phyloP scores from a whole-genome alignment of 2,113 vertebrate species.

The Nycticorax nycticorax region DNA sequence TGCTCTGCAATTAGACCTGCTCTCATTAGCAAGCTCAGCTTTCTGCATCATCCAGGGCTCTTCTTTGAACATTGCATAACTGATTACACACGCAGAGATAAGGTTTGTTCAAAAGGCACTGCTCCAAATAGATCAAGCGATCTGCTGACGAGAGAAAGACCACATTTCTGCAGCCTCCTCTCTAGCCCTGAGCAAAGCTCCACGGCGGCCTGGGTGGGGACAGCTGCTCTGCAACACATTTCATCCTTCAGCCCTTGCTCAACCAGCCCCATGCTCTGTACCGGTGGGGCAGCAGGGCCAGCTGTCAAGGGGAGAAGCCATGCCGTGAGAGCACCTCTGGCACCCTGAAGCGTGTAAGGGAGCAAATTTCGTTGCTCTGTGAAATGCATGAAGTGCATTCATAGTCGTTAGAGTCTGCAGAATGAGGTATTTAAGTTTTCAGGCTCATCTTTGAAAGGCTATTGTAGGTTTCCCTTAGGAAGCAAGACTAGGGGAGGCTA shows the following conservation, averaged over 20 bases:
- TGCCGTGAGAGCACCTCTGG: not conserved
- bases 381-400: not conserved
- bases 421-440: not conserved
- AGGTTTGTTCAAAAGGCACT: not conserved
- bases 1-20: not conserved
- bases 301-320: not conserved
- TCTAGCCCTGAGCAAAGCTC: not conserved
- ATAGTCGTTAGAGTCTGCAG: not conserved
- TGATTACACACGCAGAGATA: not conserved
- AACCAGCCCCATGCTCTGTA: accelerated
- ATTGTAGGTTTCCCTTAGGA: not conserved
- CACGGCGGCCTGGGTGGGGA: not conserved
- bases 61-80: not conserved
- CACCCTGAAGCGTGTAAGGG: not conserved
- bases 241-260: not conserved
- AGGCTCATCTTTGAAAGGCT: not conserved
- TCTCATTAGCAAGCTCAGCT: not conserved
- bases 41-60: not conserved
- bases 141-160: not conserved
- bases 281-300: not conserved
- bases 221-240: not conserved
- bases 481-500: not conserved
- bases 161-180: not conserved
- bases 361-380: not conserved
- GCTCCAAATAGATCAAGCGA: not conserved